These are phyloP conservation scores for Dicranocentrus wangi DNA, from an alignment of 2,888 invertebrate genomes.

Conservation along the genomic window DNA sequence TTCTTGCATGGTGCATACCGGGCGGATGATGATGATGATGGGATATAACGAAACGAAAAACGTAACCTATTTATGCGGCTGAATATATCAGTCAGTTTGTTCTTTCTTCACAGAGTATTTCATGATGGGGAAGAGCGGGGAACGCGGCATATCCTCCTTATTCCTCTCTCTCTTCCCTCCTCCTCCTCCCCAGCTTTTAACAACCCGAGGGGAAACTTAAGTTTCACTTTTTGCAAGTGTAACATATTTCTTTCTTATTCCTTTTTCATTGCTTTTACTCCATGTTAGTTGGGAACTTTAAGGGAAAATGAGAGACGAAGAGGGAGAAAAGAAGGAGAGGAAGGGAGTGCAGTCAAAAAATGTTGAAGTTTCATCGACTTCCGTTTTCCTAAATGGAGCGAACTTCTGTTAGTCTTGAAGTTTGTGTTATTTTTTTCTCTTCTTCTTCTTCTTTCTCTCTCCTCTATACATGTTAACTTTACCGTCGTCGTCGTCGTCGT, in stretches of 20 bases:
- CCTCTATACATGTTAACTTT: no score
- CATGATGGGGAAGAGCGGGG: slow-evolving; percentile 34
- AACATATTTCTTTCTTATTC: slow-evolving; percentile 51
- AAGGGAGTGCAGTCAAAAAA: slow-evolving; percentile 59
- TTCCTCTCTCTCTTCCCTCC: slow-evolving; percentile 17
- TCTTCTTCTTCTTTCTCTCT: no score
- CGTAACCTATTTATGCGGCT: not conserved
- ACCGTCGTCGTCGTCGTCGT: no score
- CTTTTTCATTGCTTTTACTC: slow-evolving; percentile 29
- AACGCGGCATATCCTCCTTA: slow-evolving; percentile 34
- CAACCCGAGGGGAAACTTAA: slow-evolving; percentile 62
- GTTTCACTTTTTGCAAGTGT: slow-evolving; percentile 64
- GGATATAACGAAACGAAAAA: no score
- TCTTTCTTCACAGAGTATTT: slow-evolving; percentile 26
- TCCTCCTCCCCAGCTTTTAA: slow-evolving; percentile 36
- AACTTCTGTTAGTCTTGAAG: no score
- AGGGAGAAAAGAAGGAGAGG: slow-evolving; percentile 29
- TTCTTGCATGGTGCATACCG: no score
- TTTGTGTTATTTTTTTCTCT: no score
- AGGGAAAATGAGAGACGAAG: slow-evolving; percentile 25
- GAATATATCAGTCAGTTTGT: slow-evolving; percentile 5
- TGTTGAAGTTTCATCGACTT: slow-evolving; percentile 62
- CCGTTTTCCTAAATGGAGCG: slow-evolving; percentile 56
- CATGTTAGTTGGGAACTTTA: not conserved
- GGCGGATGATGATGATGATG: no score